Base-by-base conservation (phyloP, 2,888 invertebrate species). In the Brenthis daphne region DNA sequence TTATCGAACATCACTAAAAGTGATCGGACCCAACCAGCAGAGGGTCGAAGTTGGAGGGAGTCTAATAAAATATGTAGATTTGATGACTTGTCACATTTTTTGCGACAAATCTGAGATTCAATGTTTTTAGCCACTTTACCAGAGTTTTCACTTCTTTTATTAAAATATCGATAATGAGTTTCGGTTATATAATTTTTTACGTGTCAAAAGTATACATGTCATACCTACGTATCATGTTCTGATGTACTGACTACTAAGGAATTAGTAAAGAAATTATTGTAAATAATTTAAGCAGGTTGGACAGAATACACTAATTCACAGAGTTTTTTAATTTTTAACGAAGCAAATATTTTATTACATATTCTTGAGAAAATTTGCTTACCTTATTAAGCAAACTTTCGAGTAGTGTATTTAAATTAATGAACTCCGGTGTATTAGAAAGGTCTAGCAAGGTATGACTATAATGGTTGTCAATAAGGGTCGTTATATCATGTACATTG, bases 61-160 rank as follows among this genome's bases (percentile, higher is more conserved):
- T 84, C 89, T 90, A 92, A 92, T 92, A 92, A 92, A 92, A 92
- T 92, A 92, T 92, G 92, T 88, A 92, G 92, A 92, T 92, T 92
- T 92, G 92, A 92, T 92, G 92, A 92, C 90, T 92, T 92, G 92
- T 89, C 91, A 92, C 89, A 90, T 92, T 92, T 92, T 90, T 92
- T 91, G 90, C 82, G 84, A 89, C 89, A 90, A 91, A 90, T 91
- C 90, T 85, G 82, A 87, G 89, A 88, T 89, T 88, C 88, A 88
- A 89, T 89, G 90, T 89, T 90, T 88, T 88, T 83, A 86, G 87
- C 85, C 83, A 84, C 79, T 83, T 83, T 82, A 81, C 81, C 80
- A 82, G 78, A 74, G 71, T 73, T 74, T 77, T 74, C 73, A 64
- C 73, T 69, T 74, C 72, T 76, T 78, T 76, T 78, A 53, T 63